These are phyloP conservation scores for Gymnopithys bicolor DNA, from an alignment of 2,797 vertebrate genomes.

Conservation along the genomic window DNA sequence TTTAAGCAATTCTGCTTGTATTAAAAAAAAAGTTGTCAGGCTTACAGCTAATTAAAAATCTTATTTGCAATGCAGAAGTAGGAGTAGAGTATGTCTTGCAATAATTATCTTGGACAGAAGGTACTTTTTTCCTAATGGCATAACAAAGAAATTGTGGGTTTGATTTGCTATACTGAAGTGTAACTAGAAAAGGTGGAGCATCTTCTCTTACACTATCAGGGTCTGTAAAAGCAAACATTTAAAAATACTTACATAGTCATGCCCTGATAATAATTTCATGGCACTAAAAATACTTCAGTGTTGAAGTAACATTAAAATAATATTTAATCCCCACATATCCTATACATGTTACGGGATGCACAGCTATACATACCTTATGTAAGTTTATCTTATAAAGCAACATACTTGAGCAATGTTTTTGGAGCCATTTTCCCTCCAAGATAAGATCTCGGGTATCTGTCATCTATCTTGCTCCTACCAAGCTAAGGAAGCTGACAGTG, in stretches of 20 bases:
- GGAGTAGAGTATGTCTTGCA: neutral
- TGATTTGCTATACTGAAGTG: neutral
- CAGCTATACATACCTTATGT: neutral
- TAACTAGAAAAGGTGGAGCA: neutral
- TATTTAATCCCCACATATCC: neutral
- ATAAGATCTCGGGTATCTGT: neutral
- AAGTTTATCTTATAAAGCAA: neutral
- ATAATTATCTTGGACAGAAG: neutral
- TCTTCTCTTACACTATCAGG: neutral
- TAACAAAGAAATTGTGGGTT: neutral
- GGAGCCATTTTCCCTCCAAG: neutral
- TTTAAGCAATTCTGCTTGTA: neutral
- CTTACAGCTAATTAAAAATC: neutral
- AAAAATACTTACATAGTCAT: neutral
- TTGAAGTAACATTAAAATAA: neutral
- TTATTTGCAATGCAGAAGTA: neutral
- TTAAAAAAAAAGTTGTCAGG: neutral
- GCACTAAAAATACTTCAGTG: neutral
- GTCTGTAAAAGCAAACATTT: neutral
- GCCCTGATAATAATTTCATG: neutral
- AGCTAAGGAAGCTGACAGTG: slow-evolving; percentile 18
- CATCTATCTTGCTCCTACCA: neutral
- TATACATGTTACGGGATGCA: neutral
- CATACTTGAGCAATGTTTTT: neutral
- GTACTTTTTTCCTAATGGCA: neutral